Evolutionary conservation across 2,113 vertebrate genomes (phyloP), one percentile per base, ranked within the genome.

Genomic region (Fukomys damarensis): DNA sequence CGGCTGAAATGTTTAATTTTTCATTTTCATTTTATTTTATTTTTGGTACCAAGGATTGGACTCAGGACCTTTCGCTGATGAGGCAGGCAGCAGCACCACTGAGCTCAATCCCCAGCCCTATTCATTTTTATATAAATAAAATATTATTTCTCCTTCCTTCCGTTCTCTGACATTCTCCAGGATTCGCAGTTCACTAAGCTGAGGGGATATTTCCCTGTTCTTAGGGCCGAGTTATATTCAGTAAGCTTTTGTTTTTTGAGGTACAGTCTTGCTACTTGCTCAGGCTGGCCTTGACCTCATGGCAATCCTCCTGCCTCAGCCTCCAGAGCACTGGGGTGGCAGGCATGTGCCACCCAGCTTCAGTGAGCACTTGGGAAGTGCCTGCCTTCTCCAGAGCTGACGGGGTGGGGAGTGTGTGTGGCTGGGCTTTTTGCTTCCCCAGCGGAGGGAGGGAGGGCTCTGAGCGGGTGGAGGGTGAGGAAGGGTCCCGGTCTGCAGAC

Each of bases 101-200:
- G n/a, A n/a, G n/a, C n/a, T n/a, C n/a, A n/a, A n/a, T n/a, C n/a
- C n/a, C n/a, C n/a, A n/a, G n/a, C n/a, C n/a, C n/a, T n/a, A n/a
- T 58, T 87, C 38, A 24, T 43, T 89, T 91, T 54, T 63, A 86
- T 91, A 4, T 76, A 74, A 43, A 32, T 38, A 24, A 89, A 76
- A 8, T 79, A 72, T 68, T 41, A 26, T 77, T 56, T 22, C 59
- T 61, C 38, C 16, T 63, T n/a, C 61, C n/a, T 80, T 84, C 41
- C 76, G 28, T 82, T 72, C 65, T 65, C 85, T 90, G 72, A 96
- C 72, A 41, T 65, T 95, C 66, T 86, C 41, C 72, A 88, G 89
- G 83, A 77, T 82, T 86, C 52, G 88, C 70, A 91, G 63, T 58
- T 59, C 1, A 38, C 30, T 86, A 5, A 56, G 43, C 49, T 59